A percentile compares a stretch with the other conserved stretches of the same genome.
Evolutionary conservation across 2,113 vertebrate species (phyloP).

Genomic region (Chascanopsetta lugubris): DNA sequence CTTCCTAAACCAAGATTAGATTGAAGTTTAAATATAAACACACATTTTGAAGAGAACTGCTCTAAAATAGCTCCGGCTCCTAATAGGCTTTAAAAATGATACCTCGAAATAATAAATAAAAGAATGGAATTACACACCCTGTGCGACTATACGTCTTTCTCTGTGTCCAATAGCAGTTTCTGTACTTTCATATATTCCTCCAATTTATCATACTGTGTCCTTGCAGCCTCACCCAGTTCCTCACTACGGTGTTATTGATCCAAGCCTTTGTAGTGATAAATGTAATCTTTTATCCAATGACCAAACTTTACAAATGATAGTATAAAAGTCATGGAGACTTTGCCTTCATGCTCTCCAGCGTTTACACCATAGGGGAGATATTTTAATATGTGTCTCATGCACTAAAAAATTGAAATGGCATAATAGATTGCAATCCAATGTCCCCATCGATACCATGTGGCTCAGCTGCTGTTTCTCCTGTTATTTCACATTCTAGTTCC

Average conservation of each 20-base stretch:
- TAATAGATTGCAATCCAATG: background rate
- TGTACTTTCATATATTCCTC: slow-evolving; percentile 61
- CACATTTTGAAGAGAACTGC: background rate
- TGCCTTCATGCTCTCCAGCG: slow-evolving; percentile 4
- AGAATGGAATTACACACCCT: slow-evolving; percentile 35
- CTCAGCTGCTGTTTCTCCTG: background rate
- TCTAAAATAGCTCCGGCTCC: slow-evolving; percentile 16
- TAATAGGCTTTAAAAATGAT: slow-evolving; percentile 27
- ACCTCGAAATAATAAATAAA: slow-evolving; percentile 35
- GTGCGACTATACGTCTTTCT: slow-evolving; percentile 1
- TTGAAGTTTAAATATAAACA: slow-evolving; percentile 27
- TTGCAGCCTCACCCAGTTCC: slow-evolving; percentile 44
- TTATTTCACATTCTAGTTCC: background rate
- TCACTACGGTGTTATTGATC: slow-evolving; percentile 64
- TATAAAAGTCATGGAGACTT: slow-evolving; percentile 25
- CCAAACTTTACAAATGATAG: slow-evolving; percentile 47
- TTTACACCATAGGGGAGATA: background rate
- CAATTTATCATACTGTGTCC: slow-evolving; percentile 60
- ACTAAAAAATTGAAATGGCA: background rate
- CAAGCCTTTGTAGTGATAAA: slow-evolving; percentile 54
- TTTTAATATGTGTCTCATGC: background rate
- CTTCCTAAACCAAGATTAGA: slow-evolving; percentile 13
- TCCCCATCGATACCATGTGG: background rate
- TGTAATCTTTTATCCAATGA: slow-evolving; percentile 54
- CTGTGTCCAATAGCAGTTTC: slow-evolving; percentile 43